Percentiles rank a stretch among this genome's conserved stretches.
Conservation (phyloP, 2,113 vertebrate genomes). For the Tetrao urogallus region DNA sequence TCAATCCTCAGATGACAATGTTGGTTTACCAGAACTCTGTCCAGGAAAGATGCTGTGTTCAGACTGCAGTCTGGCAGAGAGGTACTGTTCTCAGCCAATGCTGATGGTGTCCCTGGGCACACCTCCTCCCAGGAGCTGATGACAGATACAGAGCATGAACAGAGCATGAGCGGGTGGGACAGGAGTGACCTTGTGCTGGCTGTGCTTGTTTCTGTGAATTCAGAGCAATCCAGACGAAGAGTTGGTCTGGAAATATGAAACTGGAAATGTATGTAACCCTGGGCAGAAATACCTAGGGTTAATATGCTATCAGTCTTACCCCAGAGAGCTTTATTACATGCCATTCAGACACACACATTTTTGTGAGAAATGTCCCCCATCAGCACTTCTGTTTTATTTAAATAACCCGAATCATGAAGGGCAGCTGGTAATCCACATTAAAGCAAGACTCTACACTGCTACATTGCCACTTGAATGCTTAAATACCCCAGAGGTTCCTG, state of each 20-base stretch:
- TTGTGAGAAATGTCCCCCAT: background rate
- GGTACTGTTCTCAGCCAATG: background rate
- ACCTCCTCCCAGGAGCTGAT: rapidly evolving
- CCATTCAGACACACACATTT: background rate
- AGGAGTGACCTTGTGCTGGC: background rate
- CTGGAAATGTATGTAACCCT: background rate
- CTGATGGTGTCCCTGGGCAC: background rate
- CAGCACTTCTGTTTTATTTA: background rate
- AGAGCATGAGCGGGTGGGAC: background rate
- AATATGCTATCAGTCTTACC: background rate
- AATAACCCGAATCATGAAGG: background rate
- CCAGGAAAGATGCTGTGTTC: background rate
- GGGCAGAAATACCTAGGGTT: background rate
- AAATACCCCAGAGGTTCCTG: background rate
- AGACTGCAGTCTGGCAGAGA: background rate
- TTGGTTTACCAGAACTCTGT: background rate
- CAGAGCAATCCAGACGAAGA: background rate
- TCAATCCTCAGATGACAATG: background rate
- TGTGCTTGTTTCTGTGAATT: background rate
- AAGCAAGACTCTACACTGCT: background rate
- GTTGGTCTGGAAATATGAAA: background rate
- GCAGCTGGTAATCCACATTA: background rate
- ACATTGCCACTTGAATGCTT: background rate
- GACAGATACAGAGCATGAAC: rapidly evolving
- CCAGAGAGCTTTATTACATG: background rate